Conservation (phyloP, 2,113 vertebrate species). For the Carassius carassius region DNA sequence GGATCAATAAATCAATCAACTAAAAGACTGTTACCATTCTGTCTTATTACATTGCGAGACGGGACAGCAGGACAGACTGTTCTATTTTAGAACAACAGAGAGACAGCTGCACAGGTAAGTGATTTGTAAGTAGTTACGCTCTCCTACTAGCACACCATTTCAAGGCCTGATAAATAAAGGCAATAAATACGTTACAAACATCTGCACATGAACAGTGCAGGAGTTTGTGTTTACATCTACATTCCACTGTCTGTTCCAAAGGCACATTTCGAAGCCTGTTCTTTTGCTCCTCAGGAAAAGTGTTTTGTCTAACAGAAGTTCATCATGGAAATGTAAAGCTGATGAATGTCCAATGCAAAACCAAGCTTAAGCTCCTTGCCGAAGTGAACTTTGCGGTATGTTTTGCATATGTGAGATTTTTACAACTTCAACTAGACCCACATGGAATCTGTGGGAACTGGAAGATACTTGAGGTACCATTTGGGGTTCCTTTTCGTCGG, state of each 20-base stretch:
- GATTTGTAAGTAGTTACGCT: constrained; percentile 2
- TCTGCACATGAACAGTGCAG: constrained; percentile 68
- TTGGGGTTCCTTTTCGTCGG: not conserved
- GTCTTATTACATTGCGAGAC: not conserved
- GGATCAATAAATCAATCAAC: not conserved
- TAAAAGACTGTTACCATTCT: constrained; percentile 1
- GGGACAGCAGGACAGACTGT: not conserved
- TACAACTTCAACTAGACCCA: not conserved
- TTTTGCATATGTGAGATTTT: not conserved
- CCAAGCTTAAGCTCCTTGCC: too few relatives aligned
- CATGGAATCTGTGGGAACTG: not conserved
- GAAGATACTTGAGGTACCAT: not conserved
- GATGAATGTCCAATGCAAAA: not conserved
- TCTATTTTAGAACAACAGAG: constrained; percentile 26
- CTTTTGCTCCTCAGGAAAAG: constrained; percentile 57
- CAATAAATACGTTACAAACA: constrained; percentile 70
- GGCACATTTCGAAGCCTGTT: constrained; percentile 78
- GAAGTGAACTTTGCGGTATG: not conserved
- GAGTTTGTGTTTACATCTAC: constrained; percentile 74
- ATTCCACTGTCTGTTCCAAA: constrained; percentile 75
- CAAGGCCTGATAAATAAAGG: constrained; percentile 72
- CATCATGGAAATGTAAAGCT: constrained; percentile 25
- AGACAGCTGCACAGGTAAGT: constrained; percentile 33
- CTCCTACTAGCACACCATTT: constrained; percentile 18
- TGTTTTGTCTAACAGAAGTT: constrained; percentile 57